These are phyloP conservation scores for Chrysoperla carnea DNA, from an alignment of 1,140 invertebrate genomes.

Conservation along the genomic window DNA sequence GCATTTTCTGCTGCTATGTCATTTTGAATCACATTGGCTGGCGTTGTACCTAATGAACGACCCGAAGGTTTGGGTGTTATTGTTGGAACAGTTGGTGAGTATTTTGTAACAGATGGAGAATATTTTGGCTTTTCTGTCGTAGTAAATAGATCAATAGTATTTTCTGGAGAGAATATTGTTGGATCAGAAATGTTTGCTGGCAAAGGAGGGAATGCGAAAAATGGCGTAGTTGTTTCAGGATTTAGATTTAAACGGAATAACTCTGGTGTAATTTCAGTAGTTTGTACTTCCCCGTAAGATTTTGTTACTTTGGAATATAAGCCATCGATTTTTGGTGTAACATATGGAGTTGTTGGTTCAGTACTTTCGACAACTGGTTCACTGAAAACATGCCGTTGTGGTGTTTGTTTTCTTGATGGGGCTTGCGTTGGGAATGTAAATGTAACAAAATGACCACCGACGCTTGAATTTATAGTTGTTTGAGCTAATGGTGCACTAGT, in stretches of 20 bases:
- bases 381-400: no score
- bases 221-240: no score
- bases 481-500: no score
- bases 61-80: slow-evolving; percentile 4
- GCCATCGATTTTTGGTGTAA: slow-evolving; percentile 4
- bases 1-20: slow-evolving; percentile 11
- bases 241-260: no score
- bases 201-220: not conserved
- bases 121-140: not conserved
- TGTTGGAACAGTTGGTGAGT: slow-evolving; percentile 21
- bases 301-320: not conserved
- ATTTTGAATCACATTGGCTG: not conserved
- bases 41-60: not conserved
- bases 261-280: no score
- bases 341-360: not conserved
- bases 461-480: no score
- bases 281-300: slow-evolving; percentile 3
- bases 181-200: slow-evolving; percentile 16
- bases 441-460: no score
- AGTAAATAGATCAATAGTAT: slow-evolving; percentile 7
- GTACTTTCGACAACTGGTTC: no score
- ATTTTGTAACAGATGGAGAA: slow-evolving; percentile 19
- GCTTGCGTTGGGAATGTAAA: slow-evolving; percentile 8
- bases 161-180: slow-evolving; percentile 19
- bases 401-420: slow-evolving; percentile 17